A percentile compares a stretch with the other conserved stretches of the same genome.
These are phyloP conservation scores for Okapia johnstoni DNA, from an alignment of 2,113 vertebrate genomes.

Conservation along the genomic window DNA sequence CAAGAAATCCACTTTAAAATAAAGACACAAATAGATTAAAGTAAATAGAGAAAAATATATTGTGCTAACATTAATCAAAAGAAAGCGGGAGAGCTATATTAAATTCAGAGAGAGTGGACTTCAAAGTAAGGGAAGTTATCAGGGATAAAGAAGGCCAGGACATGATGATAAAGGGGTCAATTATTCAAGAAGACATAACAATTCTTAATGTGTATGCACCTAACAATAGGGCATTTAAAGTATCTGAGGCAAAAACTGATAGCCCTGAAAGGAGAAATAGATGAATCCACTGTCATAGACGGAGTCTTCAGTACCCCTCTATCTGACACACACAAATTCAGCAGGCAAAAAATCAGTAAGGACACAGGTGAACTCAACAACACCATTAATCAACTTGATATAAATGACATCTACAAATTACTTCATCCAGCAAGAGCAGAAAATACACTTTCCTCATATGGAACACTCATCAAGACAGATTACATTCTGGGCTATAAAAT, in stretches of 20 bases:
- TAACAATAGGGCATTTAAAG: neutral
- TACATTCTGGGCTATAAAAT: neutral
- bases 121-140: neutral
- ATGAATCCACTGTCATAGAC: no score
- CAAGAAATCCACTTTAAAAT: neutral
- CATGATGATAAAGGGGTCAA: neutral
- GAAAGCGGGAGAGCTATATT: neutral
- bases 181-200: neutral
- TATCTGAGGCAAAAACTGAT: neutral
- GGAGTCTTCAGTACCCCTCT: neutral
- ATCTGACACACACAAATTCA: neutral
- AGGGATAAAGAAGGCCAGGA: neutral
- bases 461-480: neutral
- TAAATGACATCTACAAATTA: neutral
- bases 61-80: neutral
- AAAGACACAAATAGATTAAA: neutral
- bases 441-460: neutral
- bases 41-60: neutral
- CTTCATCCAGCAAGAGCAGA: neutral
- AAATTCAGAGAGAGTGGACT: neutral
- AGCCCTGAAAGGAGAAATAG: neutral
- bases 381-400: no score
- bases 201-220: neutral
- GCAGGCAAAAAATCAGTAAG: neutral
- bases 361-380: neutral